Evolutionary conservation across 1,140 invertebrate species (phyloP).

Genomic region (Hycleus cichorii): DNA sequence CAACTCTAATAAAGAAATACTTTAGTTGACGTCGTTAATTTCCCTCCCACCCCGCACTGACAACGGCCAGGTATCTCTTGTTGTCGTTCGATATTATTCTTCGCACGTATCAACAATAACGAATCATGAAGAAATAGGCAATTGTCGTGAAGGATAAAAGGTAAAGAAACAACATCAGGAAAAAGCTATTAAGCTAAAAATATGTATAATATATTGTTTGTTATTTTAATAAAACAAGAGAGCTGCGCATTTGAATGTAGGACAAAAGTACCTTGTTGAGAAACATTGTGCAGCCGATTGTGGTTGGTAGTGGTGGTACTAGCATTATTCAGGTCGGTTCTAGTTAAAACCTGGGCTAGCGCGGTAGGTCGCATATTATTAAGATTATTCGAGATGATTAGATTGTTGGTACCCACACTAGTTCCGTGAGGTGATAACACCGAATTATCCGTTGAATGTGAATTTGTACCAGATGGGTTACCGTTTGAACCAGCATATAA

Average conservation of each 20-base stretch:
- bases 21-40: no score
- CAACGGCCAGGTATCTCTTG: no score
- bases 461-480: constrained; percentile 50
- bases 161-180: no score
- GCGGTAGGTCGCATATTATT: constrained; percentile 41
- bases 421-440: constrained; percentile 43
- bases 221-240: not conserved
- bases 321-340: constrained; percentile 44
- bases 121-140: no score
- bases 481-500: constrained; percentile 45
- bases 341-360: constrained; percentile 41
- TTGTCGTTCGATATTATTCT: no score
- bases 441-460: constrained; percentile 46
- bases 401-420: constrained; percentile 47
- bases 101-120: no score
- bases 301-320: constrained; percentile 44
- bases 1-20: no score
- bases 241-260: constrained; percentile 17
- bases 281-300: constrained; percentile 41
- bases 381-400: constrained; percentile 42
- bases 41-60: no score
- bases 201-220: no score
- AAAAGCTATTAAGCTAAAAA: no score
- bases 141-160: no score
- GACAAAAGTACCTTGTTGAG: constrained; percentile 40